A percentile compares a stretch with the other conserved stretches of the same genome.
phyloP scores from a whole-genome alignment of 2,113 vertebrate genomes.

The Microtus richardsoni region DNA sequence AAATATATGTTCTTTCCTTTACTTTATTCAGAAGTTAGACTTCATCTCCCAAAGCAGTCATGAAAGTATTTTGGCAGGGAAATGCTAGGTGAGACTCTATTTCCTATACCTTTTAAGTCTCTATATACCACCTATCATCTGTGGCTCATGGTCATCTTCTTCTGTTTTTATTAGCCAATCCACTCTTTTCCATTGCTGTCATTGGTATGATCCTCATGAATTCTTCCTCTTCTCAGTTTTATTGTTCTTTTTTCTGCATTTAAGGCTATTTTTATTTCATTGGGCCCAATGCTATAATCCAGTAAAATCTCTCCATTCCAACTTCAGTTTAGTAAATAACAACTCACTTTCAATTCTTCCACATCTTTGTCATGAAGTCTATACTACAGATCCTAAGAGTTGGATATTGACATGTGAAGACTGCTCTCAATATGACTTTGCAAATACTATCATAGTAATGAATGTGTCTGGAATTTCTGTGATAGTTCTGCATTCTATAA shows the following conservation, averaged over 20 bases:
- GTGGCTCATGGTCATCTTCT: background rate
- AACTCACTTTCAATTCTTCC: background rate
- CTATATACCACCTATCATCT: background rate
- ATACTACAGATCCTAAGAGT: background rate
- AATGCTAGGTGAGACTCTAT: background rate
- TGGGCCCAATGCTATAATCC: background rate
- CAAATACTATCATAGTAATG: background rate
- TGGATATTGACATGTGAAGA: background rate
- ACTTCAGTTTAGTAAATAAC: background rate
- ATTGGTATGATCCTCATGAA: background rate
- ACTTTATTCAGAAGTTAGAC: background rate
- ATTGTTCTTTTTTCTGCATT: background rate
- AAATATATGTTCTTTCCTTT: background rate
- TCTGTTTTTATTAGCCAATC: background rate
- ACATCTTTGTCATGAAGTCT: background rate
- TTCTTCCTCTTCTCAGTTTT: background rate
- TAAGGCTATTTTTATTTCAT: background rate
- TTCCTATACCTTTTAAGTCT: background rate
- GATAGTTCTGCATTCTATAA: background rate
- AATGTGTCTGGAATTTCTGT: background rate
- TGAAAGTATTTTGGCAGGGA: background rate
- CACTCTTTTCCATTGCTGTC: background rate
- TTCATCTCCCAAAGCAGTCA: background rate
- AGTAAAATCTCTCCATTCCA: background rate
- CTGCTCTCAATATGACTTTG: background rate